A percentile compares a stretch with the other conserved stretches of the same genome.
These are phyloP conservation scores for Ditylenchus dipsaci DNA, from an alignment of 1,140 invertebrate genomes.

Conservation along the genomic window DNA sequence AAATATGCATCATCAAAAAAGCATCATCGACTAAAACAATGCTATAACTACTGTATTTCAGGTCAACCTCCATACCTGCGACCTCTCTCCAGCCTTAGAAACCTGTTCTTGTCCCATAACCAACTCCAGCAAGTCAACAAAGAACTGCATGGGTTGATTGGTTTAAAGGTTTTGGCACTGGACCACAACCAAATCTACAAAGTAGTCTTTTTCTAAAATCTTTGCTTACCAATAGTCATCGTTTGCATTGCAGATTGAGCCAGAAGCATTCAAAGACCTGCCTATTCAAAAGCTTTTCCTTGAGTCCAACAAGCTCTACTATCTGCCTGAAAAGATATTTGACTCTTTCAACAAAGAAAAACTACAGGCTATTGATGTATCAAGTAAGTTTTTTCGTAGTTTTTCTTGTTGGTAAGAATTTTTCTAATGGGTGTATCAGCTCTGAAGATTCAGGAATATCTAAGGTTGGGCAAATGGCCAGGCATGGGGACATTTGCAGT, in stretches of 20 bases:
- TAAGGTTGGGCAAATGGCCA: too few relatives aligned
- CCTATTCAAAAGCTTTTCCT: conserved; percentile 35
- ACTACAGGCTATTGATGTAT: conserved; percentile 38
- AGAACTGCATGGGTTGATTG: not conserved
- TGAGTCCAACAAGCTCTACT: conserved; percentile 37
- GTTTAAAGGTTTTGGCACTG: conserved; percentile 18
- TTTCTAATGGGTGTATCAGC: too few relatives aligned
- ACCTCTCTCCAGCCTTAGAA: conserved; percentile 22
- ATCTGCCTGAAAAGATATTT: conserved; percentile 36
- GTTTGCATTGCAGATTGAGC: conserved; percentile 24
- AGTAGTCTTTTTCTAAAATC: not conserved
- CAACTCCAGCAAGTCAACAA: not conserved
- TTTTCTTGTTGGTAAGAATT: too few relatives aligned
- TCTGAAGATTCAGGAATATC: too few relatives aligned
- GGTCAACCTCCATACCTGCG: conserved; percentile 24
- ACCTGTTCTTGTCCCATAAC: conserved; percentile 28
- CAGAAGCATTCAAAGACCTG: conserved; percentile 37
- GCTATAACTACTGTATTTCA: not conserved
- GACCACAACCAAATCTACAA: conserved; percentile 20
- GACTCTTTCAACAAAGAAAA: conserved; percentile 29
- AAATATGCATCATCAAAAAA: too few relatives aligned
- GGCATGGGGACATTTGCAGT: too few relatives aligned
- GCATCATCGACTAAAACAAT: not conserved
- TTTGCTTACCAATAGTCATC: too few relatives aligned
- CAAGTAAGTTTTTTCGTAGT: conserved; percentile 30